A percentile compares a stretch with the other conserved stretches of the same genome.
Conservation (phyloP, 2,113 vertebrate species). For the Gila orcuttii region DNA sequence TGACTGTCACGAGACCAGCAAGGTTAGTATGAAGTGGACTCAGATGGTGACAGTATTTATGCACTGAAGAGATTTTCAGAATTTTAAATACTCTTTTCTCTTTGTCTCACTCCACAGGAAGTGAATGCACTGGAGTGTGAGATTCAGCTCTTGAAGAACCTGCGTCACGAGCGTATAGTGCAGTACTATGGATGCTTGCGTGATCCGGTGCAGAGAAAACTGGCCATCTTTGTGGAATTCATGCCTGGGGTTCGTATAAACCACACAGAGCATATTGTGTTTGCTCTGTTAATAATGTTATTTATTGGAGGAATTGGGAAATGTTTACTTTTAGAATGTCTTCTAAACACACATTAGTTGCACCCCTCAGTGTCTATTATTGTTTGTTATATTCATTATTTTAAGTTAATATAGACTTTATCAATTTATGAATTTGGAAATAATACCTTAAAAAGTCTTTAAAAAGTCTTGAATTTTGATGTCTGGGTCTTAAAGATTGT, state of each 20-base stretch:
- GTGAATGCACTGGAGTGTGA: conserved; percentile 92
- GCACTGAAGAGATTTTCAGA: background rate
- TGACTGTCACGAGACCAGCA: conserved; percentile 88
- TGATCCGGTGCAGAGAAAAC: conserved; percentile 83
- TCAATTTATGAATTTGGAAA: too few relatives aligned
- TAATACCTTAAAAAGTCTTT: too few relatives aligned
- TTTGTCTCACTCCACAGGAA: conserved; percentile 72
- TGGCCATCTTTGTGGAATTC: conserved; percentile 92
- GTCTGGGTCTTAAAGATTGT: too few relatives aligned
- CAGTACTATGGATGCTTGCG: conserved; percentile 89
- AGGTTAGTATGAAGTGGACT: conserved; percentile 70
- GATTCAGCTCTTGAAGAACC: conserved; percentile 91
- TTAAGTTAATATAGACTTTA: background rate
- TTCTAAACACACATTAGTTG: background rate
- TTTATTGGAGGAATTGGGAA: background rate
- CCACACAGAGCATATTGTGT: conserved; percentile 13
- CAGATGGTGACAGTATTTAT: background rate
- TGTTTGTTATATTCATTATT: background rate
- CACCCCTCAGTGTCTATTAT: background rate
- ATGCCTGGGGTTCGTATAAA: conserved; percentile 86
- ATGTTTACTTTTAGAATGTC: background rate
- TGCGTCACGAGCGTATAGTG: conserved; percentile 87
- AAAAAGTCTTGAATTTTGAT: too few relatives aligned
- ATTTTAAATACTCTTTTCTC: background rate
- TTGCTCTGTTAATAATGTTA: background rate